A percentile compares a stretch with the other conserved stretches of the same genome.
phyloP scores from a whole-genome alignment of 92 coral and sea anemone genomes.

The Epizoanthus ramosus region DNA sequence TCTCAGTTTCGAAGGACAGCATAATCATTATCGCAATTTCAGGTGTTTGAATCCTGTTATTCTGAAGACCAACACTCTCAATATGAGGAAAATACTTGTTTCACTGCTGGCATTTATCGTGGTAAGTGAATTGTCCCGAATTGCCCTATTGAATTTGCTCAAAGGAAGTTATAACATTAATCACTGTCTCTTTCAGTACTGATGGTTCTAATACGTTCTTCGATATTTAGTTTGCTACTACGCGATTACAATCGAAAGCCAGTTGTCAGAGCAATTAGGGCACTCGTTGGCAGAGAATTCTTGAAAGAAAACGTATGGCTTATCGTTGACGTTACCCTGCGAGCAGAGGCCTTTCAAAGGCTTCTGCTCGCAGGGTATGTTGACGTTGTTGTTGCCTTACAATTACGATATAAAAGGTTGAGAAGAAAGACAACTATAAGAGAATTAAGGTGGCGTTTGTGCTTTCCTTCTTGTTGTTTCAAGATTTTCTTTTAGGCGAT shows the following conservation, averaged over 20 bases:
- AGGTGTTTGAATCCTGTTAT: neutral
- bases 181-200: neutral
- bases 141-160: neutral
- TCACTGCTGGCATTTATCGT: conserved; percentile 6
- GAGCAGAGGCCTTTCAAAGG: no score
- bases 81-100: conserved; percentile 9
- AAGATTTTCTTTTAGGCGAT: neutral
- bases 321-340: no score
- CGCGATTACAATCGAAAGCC: neutral
- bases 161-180: neutral
- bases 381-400: no score
- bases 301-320: neutral
- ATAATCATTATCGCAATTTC: neutral
- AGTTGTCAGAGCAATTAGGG: conserved; percentile 6
- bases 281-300: conserved; percentile 10
- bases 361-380: no score
- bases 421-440: no score
- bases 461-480: neutral
- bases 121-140: conserved; percentile 9
- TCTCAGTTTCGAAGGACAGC: neutral
- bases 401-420: no score
- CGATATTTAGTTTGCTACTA: neutral
- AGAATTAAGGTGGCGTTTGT: neutral
- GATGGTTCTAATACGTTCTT: neutral
- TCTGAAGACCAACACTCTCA: neutral